Base-by-base conservation (phyloP, 2,888 invertebrate genomes). In the Mimas tiliae region DNA sequence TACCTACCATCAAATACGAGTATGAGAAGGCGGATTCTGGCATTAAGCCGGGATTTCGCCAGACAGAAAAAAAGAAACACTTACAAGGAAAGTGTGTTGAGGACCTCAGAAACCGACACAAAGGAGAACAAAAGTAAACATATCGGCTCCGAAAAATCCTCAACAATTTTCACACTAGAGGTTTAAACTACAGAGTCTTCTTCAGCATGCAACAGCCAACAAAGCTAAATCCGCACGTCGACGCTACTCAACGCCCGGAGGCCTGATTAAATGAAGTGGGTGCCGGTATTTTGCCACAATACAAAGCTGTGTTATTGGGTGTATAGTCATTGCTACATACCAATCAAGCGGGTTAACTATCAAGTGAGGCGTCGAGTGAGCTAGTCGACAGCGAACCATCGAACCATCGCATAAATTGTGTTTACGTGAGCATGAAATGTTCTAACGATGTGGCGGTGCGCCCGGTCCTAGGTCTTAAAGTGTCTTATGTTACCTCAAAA, bases 271-370 rank as follows among this genome's bases (percentile, higher is more conserved):
- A 77, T 75, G 68, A 76, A 75, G 73, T 71, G 69, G 67, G 66
- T 65, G 66, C 64, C 53, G 66, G 66, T 70, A 69, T 74, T 75
- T 73, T 69, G 66, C 70, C 67, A 65, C 69, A 72, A 72, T 72
- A 69, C 72, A 72, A 72, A 73, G 69, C 73, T 63, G 52, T 65
- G 69, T 70, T 73, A 75, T 77, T 74, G 71, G 69, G 65, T 68
- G 72, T 73, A 66, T 70, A 73, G 71, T 71, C 69, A 73, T 75
- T 69, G 69, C 73, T 75, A 71, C 73, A 73, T 70, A 77, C 75
- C 75, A 76, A 79, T 80, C 74, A 80, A 73, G 70, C 70, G 62
- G 58, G 67, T 70, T 70, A 71, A 74, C 74, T 73, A 72, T 74
- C 74, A 74, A 75, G 72, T 69, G 70, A 70, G 63, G 66, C 58